phyloP scores from a whole-genome alignment of 2,888 invertebrate genomes.

The Alitta virens region DNA sequence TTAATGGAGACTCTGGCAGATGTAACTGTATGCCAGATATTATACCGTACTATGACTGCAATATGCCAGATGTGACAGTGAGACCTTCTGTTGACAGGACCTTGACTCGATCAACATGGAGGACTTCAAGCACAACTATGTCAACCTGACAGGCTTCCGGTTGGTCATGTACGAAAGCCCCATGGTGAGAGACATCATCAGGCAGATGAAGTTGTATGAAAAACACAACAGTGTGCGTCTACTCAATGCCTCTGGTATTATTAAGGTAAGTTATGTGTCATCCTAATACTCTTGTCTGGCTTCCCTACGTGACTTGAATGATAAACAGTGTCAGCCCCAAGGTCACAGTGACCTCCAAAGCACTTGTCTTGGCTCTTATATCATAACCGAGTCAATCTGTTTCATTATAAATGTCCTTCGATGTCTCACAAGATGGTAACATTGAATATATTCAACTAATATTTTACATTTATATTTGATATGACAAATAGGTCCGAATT shows the following conservation, averaged over 20 bases:
- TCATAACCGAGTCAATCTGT: too few relatives aligned
- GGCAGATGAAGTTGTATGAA: conserved; percentile 26
- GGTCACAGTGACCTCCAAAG: too few relatives aligned
- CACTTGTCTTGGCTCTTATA: too few relatives aligned
- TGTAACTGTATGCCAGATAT: background rate
- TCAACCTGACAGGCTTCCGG: conserved; percentile 90
- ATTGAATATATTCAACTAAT: too few relatives aligned
- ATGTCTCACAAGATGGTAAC: too few relatives aligned
- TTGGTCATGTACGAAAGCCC: conserved; percentile 58
- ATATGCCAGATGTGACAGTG: background rate
- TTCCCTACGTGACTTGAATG: too few relatives aligned
- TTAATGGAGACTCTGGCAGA: too few relatives aligned
- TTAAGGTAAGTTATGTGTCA: conserved; percentile 16
- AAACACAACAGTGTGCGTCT: conserved; percentile 17
- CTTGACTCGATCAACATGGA: conserved; percentile 56
- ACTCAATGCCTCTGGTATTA: conserved; percentile 15
- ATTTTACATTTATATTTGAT: too few relatives aligned
- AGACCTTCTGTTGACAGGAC: conserved; percentile 44
- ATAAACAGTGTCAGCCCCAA: too few relatives aligned
- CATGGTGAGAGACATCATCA: conserved; percentile 34
- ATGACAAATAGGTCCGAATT: too few relatives aligned
- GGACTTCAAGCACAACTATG: conserved; percentile 84
- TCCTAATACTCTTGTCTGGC: background rate
- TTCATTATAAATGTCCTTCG: too few relatives aligned
- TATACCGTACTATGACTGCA: background rate